Evolutionary conservation across 2,888 invertebrate genomes (phyloP).

Genomic region (Ochlodes sylvanus): DNA sequence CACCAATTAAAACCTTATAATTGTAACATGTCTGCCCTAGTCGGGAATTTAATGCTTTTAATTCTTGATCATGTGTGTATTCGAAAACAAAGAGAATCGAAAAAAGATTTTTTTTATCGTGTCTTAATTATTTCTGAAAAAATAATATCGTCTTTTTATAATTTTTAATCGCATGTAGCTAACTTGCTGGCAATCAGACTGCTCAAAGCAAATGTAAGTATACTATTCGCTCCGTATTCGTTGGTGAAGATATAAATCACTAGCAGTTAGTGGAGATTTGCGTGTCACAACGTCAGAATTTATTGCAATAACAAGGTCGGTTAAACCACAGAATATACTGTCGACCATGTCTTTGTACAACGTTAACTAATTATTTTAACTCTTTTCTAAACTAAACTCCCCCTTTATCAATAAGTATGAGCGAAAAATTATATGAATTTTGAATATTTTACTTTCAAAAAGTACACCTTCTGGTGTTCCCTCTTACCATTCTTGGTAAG

Average conservation of each 20-base stretch:
- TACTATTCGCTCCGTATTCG: constrained; percentile 55
- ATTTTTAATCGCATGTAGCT: constrained; percentile 10
- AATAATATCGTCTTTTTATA: neutral
- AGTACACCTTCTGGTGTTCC: no score
- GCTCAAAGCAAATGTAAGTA: constrained; percentile 49
- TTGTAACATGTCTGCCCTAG: no score
- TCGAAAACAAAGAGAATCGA: no score
- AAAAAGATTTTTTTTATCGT: no score
- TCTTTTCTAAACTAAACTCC: no score
- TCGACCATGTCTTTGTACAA: constrained; percentile 31
- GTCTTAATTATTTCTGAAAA: no score
- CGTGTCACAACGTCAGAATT: constrained; percentile 74
- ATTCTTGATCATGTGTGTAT: no score
- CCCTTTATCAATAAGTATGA: neutral
- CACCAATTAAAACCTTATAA: no score
- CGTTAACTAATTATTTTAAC: constrained; percentile 20
- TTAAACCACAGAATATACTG: constrained; percentile 44
- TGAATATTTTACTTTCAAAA: no score
- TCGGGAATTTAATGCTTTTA: no score
- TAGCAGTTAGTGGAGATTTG: constrained; percentile 74
- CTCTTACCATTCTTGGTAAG: no score
- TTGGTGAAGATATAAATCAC: constrained; percentile 63
- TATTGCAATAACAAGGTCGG: constrained; percentile 71
- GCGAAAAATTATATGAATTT: no score
- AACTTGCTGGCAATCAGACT: constrained; percentile 41